Base-by-base conservation (phyloP, 2,113 vertebrate species). In the Periophthalmus modestus region DNA sequence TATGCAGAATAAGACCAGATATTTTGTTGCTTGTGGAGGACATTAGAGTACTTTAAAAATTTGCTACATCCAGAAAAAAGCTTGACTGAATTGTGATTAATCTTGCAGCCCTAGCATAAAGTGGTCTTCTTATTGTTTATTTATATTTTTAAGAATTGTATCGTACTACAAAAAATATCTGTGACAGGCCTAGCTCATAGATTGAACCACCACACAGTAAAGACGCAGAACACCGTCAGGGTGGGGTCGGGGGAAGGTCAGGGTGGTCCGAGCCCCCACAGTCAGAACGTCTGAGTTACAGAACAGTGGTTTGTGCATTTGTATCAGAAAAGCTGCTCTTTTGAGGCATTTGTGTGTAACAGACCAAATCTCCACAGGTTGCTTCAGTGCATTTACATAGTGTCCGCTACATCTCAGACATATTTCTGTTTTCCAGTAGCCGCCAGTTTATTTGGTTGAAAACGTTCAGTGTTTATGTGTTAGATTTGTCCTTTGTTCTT, bases 161-260 rank as follows among this genome's bases (percentile, higher is more conserved):
- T 10, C 7, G 39, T 43, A 43, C 39, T 43, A 43, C 39, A 43
- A 43, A 7, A 10, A 43, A 10, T 43, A 10, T 43, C 7, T 5
- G 7, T 39, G 36, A 39, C 36, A 39, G 36, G 36, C 36, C 39
- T 12, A 39, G 61, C 57, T 66, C 52, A 59, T 59, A 24, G 9
- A 16, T 80, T 79, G n/a, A 74, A 72, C 78, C 79, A 81, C 71
- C 68, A 54, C 18, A 46, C 13, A 71, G 67, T 70, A 80, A 69
- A 71, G 19, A 48, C 18, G 54, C 66, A 73, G 21, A 74, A 75
- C n/a, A 34, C 59, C 59, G 19, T 62, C 59, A 62, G 24, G 33
- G 59, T 9, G 23, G 28, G 47, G 13, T 48, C 47, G 16, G 39
- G 39, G 39, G 10, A 48, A 55, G 52, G 52, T 11, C 52, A 21